Evolutionary conservation across 2,113 vertebrate genomes (phyloP), one percentile per base, ranked within the genome.

Genomic region (Bambusicola thoracicus): DNA sequence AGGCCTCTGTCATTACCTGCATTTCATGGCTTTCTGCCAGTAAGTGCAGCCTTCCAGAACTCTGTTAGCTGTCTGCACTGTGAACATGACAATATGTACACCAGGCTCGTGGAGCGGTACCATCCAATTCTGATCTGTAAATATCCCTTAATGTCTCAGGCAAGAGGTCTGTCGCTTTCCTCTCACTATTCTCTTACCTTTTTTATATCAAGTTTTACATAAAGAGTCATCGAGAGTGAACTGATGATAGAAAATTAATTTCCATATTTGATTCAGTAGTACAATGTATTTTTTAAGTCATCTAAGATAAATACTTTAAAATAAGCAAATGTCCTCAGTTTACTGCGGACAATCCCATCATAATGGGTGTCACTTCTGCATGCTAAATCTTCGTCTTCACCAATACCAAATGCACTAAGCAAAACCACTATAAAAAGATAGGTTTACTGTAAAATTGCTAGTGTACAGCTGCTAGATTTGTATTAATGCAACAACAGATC

Each of bases 251-350:
- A 55, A 94, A 91, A 85, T 65, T 61, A 69, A 93, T 93, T 92
- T 80, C 63, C 34, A 77, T 81, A 44, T 3, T 51, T 75, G 73
- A 63, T 51, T 77, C 55, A 59, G 56, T 80, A 69, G 92, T 14
- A 83, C 76, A 65, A 83, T 85, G 83, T 51, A 92, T 32, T 79
- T 89, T 91, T 87, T 83, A 91, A 91, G 93, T 94, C 34, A 93
- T 83, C 75, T 51, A 91, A 94, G 91, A 96, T 67, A 94, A 96
- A 95, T 92, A 91, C 72, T 90, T 94, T 94, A 92, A 96, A 96
- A 95, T 96, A 96, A 94, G 61, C 43, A 87, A 91, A 85, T 81
- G 85, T 90, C 91, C 68, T 83, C 68, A 74, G 59, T 90, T 95
- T 36, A 3, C 82, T 85, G 68, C 68, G 68, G 87, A 94, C 94